Base-by-base conservation (phyloP, 2,797 vertebrate species). In the Hephaestus fuliginosus region DNA sequence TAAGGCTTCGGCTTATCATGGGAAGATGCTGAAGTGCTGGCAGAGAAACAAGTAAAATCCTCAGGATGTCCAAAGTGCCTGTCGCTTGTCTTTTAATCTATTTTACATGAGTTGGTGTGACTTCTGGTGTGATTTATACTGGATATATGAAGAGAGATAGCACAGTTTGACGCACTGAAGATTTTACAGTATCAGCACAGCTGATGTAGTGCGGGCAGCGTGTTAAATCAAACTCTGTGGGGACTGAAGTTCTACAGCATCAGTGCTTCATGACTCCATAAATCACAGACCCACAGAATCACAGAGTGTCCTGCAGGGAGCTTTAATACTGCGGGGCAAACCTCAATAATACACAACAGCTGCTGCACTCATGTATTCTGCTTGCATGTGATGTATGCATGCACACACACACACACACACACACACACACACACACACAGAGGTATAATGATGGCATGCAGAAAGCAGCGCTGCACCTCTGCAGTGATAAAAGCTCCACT, bases 181-280 rank as follows among this genome's bases (percentile, higher is more conserved):
- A 39, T 70, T 81, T 88, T 71, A 88, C 72, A 71, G 46, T 51
- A 89, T 80, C 85, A 80, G 87, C 73, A 75, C 39, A 68, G 74
- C 30, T 33, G 41, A 73, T 18, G 70, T 9, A 55, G 44, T 3
- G 3, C 14, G 8, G 17, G 69, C 28, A 25, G 17, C 0, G 39
- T 41, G 61, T 81, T 30, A 41, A 74, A 13, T 63, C 65, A 1
- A 49, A 48, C 46, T 76, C 86, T 71, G 6, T 41, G 3, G 80
- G 65, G 89, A 82, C 41, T 0, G 12, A 46, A 60, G 60, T 70
- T 60, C 48, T 18, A 20, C 53, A 63, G 75, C 49, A 64, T 73
- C 72, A 30, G 48, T 10, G 80, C 63, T 66, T 70, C 69, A n/a
- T 7, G 20, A 61, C 71, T 82, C 80, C 74, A 86, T 86, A 83